Evolutionary conservation across 2,113 vertebrate genomes (phyloP), one percentile per base, ranked within the genome.

Genomic region (Misgurnus mizolepis): DNA sequence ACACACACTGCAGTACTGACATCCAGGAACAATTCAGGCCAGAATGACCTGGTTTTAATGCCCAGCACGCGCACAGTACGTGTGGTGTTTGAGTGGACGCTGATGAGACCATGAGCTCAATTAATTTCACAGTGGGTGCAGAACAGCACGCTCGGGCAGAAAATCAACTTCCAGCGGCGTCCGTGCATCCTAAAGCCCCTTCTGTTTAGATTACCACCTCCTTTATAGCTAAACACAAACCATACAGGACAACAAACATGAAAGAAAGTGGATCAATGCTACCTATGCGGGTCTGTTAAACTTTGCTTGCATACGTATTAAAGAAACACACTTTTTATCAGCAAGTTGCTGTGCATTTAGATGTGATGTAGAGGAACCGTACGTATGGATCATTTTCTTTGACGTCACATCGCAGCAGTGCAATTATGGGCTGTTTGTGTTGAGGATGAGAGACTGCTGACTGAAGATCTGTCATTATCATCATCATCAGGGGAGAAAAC

Each of bases 101-200:
- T 84, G 86, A 83, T 61, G 81, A 81, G 86, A 91, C 88, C 89
- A 87, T 81, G 84, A 91, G 85, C 91, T 90, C 90, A 92, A 93
- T 93, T 93, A 89, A 90, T 91, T 90, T 93, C 92, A 91, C 91
- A 91, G 91, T 90, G 82, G 88, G 91, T 80, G 60, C 86, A 81
- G 40, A 85, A 79, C 40, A 18, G 84, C 83, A 85, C 81, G 84
- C 27, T 82, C 34, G 45, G 70, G 47, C 45, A 18, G 60, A 60
- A 71, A 62, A 79, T 70, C 78, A 27, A 49, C 64, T 60, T 43
- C 77, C 77, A 17, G 66, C 60, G 43, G 70, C 68, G 40, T 47
- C 77, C 8, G 68, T 39, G 55, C 4, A 53, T 11, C 58, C 55
- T 14, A 4, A 53, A 71, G 82, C 43, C 27, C 60, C 47, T 71